Conservation (phyloP, 2,113 vertebrate genomes). For the Erpornis zantholeuca region DNA sequence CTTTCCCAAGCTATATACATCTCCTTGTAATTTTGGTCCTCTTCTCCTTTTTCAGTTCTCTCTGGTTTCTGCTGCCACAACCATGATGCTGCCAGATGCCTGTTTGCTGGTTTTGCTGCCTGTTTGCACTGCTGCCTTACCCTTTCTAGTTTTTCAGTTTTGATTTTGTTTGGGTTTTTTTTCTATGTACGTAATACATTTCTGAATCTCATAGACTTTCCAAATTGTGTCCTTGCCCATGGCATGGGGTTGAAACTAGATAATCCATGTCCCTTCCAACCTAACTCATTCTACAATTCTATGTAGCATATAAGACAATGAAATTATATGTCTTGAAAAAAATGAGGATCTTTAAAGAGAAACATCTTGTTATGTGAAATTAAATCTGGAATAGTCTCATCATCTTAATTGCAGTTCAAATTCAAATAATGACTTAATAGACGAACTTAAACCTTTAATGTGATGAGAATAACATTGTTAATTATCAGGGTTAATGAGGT, state of each 20-base stretch:
- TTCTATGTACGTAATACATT: not conserved
- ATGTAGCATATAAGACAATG: not conserved
- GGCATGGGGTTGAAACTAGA: not conserved
- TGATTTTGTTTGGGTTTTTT: not conserved
- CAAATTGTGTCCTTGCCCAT: not conserved
- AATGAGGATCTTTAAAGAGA: not conserved
- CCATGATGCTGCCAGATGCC: not conserved
- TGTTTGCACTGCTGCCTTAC: not conserved
- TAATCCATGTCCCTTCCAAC: not conserved
- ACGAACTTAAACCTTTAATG: slow-evolving; percentile 30
- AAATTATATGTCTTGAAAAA: not conserved
- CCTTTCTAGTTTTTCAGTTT: not conserved
- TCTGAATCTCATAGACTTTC: not conserved
- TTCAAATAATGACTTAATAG: slow-evolving; percentile 43
- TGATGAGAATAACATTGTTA: slow-evolving; percentile 52
- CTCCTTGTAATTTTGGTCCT: not conserved
- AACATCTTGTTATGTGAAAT: slow-evolving; percentile 10
- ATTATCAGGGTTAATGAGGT: slow-evolving; percentile 46
- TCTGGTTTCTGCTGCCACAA: not conserved
- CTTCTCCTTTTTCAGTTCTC: not conserved
- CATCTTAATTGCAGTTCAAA: not conserved
- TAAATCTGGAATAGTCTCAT: not conserved
- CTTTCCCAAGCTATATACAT: not conserved
- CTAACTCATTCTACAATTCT: not conserved
- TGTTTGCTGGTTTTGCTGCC: not conserved